phyloP scores from a whole-genome alignment of 2,797 vertebrate species.

The Pseudotriccus pelzelni region DNA sequence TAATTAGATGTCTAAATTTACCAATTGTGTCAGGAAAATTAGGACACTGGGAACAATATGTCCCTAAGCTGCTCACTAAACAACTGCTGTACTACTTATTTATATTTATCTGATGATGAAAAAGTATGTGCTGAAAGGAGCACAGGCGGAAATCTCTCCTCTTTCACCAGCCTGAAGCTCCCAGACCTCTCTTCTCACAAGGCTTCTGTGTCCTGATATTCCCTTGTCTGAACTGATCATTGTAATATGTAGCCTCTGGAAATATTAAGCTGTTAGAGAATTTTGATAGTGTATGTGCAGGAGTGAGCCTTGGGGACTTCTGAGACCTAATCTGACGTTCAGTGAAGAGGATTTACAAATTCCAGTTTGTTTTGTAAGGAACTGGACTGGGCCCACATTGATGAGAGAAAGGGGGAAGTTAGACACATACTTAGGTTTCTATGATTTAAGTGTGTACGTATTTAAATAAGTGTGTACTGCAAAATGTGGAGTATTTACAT shows the following conservation, averaged over 20 bases:
- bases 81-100: conserved; percentile 50
- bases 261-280: not conserved
- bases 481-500: not conserved
- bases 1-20: conserved; percentile 65
- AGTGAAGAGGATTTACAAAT: not conserved
- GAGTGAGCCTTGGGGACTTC: not conserved
- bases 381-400: not conserved
- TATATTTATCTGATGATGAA: conserved; percentile 56
- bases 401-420: not conserved
- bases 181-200: not conserved
- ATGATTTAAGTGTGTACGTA: not conserved
- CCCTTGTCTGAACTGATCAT: conserved; percentile 31
- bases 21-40: conserved; percentile 60
- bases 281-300: not conserved
- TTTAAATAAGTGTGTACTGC: not conserved
- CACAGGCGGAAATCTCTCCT: not conserved
- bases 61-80: conserved; percentile 49
- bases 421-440: not conserved
- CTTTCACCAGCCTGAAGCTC: not conserved
- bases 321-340: not conserved
- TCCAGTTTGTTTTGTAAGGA: not conserved
- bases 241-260: not conserved
- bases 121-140: not conserved
- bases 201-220: conserved; percentile 25
- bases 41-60: conserved; percentile 45